Conservation (phyloP, 2,888 invertebrate genomes). For the Lordiphosa andalusiaca region DNA sequence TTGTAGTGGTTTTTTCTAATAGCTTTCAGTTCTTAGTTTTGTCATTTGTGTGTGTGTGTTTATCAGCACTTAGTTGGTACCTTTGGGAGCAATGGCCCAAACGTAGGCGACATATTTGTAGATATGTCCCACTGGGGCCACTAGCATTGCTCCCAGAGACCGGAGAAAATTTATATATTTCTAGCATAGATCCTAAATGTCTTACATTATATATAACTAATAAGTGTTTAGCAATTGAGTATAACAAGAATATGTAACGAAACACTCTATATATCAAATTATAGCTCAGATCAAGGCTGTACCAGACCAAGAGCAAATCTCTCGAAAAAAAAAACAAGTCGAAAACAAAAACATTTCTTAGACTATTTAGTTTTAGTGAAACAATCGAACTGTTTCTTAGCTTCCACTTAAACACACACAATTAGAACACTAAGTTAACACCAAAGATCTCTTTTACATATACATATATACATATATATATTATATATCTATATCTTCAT, state of each 20-base stretch:
- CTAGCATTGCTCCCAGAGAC: constrained; percentile 34
- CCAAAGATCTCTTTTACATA: constrained; percentile 29
- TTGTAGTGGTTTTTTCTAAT: constrained; percentile 24
- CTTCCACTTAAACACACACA: constrained; percentile 26
- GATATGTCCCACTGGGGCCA: constrained; percentile 42
- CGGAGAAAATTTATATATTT: constrained; percentile 21
- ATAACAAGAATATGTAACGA: constrained; percentile 47
- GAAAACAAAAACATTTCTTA: constrained; percentile 30
- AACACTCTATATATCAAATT: constrained; percentile 28
- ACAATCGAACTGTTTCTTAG: constrained; percentile 41
- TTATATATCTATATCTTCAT: constrained; percentile 20
- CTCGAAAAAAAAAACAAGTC: constrained; percentile 11
- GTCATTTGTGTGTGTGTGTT: constrained; percentile 43
- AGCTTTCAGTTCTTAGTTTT: constrained; percentile 29
- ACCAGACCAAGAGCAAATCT: constrained; percentile 32
- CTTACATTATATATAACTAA: constrained; percentile 37
- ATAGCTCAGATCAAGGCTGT: constrained; percentile 49
- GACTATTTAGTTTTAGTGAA: constrained; percentile 40
- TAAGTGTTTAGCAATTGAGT: constrained; percentile 50
- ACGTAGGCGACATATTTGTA: constrained; percentile 43
- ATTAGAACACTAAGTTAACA: constrained; percentile 51
- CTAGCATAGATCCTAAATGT: constrained; percentile 60
- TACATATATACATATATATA: constrained; percentile 44
- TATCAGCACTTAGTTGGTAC: constrained; percentile 29
- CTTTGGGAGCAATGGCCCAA: constrained; percentile 34